A percentile compares a stretch with the other conserved stretches of the same genome.
These are phyloP conservation scores for Zalophus californianus DNA, from an alignment of 2,797 vertebrate genomes.

Conservation along the genomic window DNA sequence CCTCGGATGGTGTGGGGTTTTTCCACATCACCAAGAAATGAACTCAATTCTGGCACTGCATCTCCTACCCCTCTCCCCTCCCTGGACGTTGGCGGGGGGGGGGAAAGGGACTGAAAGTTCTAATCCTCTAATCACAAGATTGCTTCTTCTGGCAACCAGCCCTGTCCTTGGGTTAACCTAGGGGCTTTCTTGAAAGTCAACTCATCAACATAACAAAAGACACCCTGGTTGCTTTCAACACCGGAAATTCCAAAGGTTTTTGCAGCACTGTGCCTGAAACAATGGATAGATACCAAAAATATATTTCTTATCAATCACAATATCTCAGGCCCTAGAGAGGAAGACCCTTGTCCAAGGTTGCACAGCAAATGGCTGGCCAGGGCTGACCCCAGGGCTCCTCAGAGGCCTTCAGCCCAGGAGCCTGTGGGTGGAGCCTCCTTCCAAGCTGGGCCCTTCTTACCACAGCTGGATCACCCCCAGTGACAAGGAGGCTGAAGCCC, in stretches of 20 bases:
- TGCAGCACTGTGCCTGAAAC: not conserved
- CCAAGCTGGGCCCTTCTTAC: not conserved
- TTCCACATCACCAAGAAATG: not conserved
- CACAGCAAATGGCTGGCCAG: not conserved
- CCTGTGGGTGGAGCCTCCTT: not conserved
- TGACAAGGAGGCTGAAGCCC: not conserved
- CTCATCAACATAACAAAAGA: not conserved
- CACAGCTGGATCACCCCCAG: not conserved
- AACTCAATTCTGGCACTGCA: not conserved
- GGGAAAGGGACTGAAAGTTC: not conserved
- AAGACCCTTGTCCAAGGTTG: not conserved
- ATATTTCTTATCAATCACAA: not conserved
- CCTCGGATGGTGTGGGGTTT: not conserved
- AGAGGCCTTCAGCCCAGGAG: not conserved
- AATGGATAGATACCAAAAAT: not conserved
- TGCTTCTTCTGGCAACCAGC: not conserved
- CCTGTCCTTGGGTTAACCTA: not conserved
- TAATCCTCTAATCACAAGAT: not conserved
- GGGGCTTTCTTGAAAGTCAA: not conserved
- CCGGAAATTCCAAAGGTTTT: constrained; percentile 5
- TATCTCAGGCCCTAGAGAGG: not conserved
- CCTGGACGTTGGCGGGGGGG: not conserved
- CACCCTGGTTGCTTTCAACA: not conserved
- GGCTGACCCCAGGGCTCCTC: not conserved
- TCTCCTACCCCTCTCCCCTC: not conserved